These are phyloP conservation scores for Phoebastria nigripes DNA, from an alignment of 2,797 vertebrate genomes.

Conservation along the genomic window DNA sequence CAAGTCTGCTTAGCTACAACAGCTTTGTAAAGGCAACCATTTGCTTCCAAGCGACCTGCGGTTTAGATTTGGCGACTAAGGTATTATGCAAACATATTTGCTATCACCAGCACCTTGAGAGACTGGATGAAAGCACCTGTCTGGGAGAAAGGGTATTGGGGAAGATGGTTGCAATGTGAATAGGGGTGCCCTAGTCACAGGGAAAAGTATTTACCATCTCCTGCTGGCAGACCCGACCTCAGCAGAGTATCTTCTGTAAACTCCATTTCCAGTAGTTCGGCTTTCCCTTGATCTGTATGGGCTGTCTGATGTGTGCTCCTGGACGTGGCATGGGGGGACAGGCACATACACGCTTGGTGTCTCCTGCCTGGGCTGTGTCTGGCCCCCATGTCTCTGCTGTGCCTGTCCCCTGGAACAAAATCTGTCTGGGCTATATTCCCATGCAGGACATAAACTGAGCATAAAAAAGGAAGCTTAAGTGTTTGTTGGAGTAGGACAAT, in stretches of 20 bases:
- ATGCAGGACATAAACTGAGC: neutral
- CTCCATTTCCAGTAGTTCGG: neutral
- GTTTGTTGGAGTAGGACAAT: neutral
- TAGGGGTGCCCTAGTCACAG: neutral
- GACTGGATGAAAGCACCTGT: neutral
- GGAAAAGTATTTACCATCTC: neutral
- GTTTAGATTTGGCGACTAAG: neutral
- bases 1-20: neutral
- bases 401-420: neutral
- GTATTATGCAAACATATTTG: neutral
- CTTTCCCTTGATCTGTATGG: neutral
- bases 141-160: neutral
- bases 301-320: neutral
- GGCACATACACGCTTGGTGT: neutral
- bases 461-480: neutral
- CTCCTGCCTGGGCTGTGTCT: neutral
- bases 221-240: neutral
- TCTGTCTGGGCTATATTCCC: neutral
- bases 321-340: fast-evolving
- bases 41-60: neutral
- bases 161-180: neutral
- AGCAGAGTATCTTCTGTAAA: neutral
- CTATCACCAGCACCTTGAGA: neutral
- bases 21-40: neutral
- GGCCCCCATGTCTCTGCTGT: neutral